Percentiles rank a stretch among this genome's conserved stretches.
phyloP scores from a whole-genome alignment of 1,140 invertebrate genomes.

The Eupeodes corollae region DNA sequence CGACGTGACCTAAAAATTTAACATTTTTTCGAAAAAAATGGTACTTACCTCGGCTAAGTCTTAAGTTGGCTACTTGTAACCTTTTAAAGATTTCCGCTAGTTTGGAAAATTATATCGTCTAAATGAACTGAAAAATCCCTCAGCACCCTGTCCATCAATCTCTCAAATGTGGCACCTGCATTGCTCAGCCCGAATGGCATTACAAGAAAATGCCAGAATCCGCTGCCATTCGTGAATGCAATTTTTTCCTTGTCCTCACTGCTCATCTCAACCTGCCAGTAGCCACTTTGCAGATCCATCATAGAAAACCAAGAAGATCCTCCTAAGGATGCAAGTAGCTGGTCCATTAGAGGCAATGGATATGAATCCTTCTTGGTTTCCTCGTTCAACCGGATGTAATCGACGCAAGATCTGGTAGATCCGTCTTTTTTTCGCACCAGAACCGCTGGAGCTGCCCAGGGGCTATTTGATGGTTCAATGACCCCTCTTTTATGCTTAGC shows the following conservation, averaged over 20 bases:
- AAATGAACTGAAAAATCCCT: background rate
- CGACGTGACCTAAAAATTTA: conserved; percentile 1
- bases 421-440: background rate
- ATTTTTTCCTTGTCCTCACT: background rate
- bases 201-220: conserved; percentile 3
- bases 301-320: conserved; percentile 1
- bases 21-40: background rate
- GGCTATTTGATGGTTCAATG: too few relatives aligned
- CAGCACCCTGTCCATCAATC: conserved; percentile 2
- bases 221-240: background rate
- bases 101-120: conserved; percentile 6
- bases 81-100: conserved; percentile 1
- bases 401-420: conserved; percentile 3
- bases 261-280: conserved; percentile 6
- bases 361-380: conserved; percentile 22
- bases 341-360: conserved; percentile 42
- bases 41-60: conserved; percentile 1
- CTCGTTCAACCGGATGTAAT: conserved; percentile 30
- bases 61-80: background rate
- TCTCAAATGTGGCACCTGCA: background rate
- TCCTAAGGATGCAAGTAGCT: conserved; percentile 1
- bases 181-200: conserved; percentile 6
- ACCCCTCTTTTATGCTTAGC: background rate
- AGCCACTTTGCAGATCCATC: conserved; percentile 3
- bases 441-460: too few relatives aligned